These are phyloP conservation scores for Sitta carolinensis DNA, from an alignment of 2,797 vertebrate species.

Conservation along the genomic window DNA sequence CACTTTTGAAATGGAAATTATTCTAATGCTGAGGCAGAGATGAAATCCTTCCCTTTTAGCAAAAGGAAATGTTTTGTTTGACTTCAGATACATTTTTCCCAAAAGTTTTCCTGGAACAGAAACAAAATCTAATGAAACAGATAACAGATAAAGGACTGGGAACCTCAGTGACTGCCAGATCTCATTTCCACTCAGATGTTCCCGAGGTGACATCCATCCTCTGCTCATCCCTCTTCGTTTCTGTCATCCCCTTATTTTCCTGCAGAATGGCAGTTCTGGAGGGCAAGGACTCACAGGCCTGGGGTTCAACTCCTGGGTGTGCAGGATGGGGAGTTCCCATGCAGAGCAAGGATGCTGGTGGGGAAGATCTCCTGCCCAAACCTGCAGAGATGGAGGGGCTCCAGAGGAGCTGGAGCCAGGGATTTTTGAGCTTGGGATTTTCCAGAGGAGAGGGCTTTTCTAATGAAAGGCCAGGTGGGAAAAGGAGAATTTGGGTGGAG, in stretches of 20 bases:
- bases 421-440: background rate
- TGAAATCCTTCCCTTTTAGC: background rate
- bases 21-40: background rate
- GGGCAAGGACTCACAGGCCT: background rate
- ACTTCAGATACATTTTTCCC: background rate
- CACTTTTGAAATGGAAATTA: slow-evolving; percentile 41
- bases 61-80: background rate
- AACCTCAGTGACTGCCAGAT: background rate
- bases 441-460: background rate
- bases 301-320: background rate
- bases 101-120: background rate
- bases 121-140: background rate
- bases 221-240: background rate
- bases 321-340: accelerated
- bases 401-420: background rate
- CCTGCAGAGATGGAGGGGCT: background rate
- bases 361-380: background rate
- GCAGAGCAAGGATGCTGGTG: background rate
- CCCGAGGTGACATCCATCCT: background rate
- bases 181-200: background rate
- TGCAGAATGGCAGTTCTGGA: background rate
- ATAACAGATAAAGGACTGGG: background rate
- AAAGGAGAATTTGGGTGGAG: background rate
- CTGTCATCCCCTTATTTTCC: background rate
- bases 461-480: no score